A percentile compares a stretch with the other conserved stretches of the same genome.
These are phyloP conservation scores for Gila robusta DNA, from an alignment of 2,797 vertebrate species.

Conservation along the genomic window DNA sequence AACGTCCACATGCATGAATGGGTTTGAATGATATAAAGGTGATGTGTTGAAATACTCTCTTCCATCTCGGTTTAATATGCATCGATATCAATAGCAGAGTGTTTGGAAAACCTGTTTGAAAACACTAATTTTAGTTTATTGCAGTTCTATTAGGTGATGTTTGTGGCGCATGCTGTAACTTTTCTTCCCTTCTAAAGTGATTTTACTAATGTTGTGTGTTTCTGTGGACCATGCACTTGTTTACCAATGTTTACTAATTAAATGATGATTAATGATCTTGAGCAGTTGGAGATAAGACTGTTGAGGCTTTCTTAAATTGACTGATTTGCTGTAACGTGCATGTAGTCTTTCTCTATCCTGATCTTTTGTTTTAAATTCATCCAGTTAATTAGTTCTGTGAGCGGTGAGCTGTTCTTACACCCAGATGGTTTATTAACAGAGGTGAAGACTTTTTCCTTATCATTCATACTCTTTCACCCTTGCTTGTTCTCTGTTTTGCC, in stretches of 20 bases:
- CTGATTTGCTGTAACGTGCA: constrained; percentile 4
- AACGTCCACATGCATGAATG: constrained; percentile 10
- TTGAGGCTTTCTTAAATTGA: neutral
- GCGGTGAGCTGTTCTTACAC: constrained; percentile 4
- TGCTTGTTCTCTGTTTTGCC: neutral
- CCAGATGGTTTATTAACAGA: constrained; percentile 35
- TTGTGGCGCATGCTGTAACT: neutral
- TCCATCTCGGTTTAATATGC: neutral
- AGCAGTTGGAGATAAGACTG: neutral
- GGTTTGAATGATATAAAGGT: neutral
- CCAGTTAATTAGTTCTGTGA: neutral
- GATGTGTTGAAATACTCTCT: neutral
- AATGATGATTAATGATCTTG: neutral
- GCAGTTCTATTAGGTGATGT: neutral
- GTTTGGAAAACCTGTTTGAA: neutral
- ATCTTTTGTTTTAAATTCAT: neutral
- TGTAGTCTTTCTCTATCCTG: neutral
- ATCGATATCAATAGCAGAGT: neutral
- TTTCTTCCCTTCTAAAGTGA: neutral
- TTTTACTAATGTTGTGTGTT: neutral
- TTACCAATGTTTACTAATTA: neutral
- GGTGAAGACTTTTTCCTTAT: neutral
- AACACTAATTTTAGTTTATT: neutral
- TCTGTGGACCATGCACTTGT: constrained; percentile 5
- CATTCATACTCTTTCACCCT: neutral